A percentile compares a stretch with the other conserved stretches of the same genome.
These are phyloP conservation scores for Gadopsis marmoratus DNA, from an alignment of 2,797 vertebrate species.

Conservation along the genomic window DNA sequence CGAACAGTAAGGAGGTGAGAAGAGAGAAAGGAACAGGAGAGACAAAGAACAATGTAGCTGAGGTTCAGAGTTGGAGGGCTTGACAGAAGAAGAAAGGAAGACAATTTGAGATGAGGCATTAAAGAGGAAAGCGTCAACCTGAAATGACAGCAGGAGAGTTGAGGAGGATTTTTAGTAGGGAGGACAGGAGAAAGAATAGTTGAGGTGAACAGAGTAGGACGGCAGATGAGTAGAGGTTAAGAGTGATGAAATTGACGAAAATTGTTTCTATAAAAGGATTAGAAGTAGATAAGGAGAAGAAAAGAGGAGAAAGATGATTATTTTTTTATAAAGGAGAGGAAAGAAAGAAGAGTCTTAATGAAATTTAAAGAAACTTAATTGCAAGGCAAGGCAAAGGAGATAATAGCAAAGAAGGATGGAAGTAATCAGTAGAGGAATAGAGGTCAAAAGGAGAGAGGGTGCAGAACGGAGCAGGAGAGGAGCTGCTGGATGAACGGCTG, in stretches of 20 bases:
- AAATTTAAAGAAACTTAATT: neutral
- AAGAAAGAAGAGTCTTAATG: neutral
- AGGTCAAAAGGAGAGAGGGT: slow-evolving; percentile 34
- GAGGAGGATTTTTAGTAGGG: slow-evolving; percentile 2
- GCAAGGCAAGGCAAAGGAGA: slow-evolving; percentile 13
- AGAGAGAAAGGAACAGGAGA: neutral
- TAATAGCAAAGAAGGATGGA: neutral
- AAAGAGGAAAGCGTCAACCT: neutral
- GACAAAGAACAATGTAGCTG: slow-evolving; percentile 4
- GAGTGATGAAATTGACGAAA: neutral
- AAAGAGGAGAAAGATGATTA: neutral
- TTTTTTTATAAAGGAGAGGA: neutral
- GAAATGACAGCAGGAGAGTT: slow-evolving; percentile 20
- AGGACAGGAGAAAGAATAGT: neutral
- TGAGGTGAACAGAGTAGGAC: neutral
- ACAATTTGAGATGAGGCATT: slow-evolving; percentile 14
- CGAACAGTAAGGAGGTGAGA: neutral
- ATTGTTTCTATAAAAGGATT: slow-evolving; percentile 12
- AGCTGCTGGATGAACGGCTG: neutral
- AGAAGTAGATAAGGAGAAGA: neutral
- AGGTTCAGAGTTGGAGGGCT: slow-evolving; percentile 11
- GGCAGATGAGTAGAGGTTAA: neutral
- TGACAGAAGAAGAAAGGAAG: slow-evolving; percentile 34
- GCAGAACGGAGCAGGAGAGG: slow-evolving; percentile 4
- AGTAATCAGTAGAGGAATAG: neutral